Evolutionary conservation across 1,140 invertebrate species (phyloP).

Genomic region (Hyphantria cunea): DNA sequence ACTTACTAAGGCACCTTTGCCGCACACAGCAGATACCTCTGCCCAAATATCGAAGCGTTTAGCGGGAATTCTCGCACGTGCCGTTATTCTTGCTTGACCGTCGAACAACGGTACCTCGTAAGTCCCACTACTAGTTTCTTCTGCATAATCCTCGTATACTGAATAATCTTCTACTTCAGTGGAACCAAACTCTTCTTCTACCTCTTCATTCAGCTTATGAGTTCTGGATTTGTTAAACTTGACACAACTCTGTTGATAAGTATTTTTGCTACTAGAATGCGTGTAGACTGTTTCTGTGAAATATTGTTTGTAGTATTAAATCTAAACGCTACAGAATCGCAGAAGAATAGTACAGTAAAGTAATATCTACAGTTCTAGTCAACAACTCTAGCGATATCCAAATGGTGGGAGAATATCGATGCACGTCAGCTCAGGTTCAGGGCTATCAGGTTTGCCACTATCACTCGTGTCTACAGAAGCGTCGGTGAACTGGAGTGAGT

Average conservation of each 20-base stretch:
- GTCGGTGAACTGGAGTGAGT: constrained; percentile 55
- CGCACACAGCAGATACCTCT: constrained; percentile 69
- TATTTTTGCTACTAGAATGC: constrained; percentile 40
- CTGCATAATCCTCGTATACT: constrained; percentile 63
- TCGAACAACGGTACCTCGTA: constrained; percentile 69
- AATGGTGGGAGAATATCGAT: constrained; percentile 68
- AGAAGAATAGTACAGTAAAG: constrained; percentile 42
- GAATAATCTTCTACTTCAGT: constrained; percentile 66
- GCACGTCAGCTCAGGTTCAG: constrained; percentile 64
- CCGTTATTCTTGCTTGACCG: constrained; percentile 59
- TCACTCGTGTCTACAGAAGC: constrained; percentile 72
- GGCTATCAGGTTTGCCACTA: constrained; percentile 71
- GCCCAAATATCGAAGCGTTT: constrained; percentile 76
- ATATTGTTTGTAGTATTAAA: constrained; percentile 44
- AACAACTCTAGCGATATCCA: constrained; percentile 66
- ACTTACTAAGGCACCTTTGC: constrained; percentile 64
- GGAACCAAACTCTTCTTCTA: constrained; percentile 46
- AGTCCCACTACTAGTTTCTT: constrained; percentile 53
- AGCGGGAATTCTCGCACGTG: constrained; percentile 59
- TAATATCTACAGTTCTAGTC: constrained; percentile 38
- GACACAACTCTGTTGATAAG: constrained; percentile 41
- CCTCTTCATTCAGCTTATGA: constrained; percentile 33
- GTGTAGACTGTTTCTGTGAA: constrained; percentile 64
- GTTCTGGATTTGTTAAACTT: constrained; percentile 12
- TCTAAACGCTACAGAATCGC: constrained; percentile 33